Conservation (phyloP, 2,888 invertebrate species). For the Cerastis leucographa region DNA sequence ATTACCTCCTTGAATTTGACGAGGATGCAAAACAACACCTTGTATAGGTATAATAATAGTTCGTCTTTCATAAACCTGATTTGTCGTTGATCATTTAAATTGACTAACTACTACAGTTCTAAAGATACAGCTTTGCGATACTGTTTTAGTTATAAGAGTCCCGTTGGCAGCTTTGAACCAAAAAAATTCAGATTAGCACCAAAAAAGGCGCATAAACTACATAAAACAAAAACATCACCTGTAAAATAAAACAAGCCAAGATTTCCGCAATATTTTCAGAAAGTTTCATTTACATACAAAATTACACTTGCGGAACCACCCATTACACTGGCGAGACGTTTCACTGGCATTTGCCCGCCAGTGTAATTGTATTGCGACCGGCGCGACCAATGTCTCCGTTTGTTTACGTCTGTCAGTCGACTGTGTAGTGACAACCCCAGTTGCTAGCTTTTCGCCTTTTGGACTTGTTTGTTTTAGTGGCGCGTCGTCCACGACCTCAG, state of each 20-base stretch:
- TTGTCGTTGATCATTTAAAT: too few relatives aligned
- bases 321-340: slow-evolving; percentile 38
- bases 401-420: slow-evolving; percentile 30
- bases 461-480: slow-evolving; percentile 40
- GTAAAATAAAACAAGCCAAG: slow-evolving; percentile 27
- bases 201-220: not conserved
- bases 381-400: slow-evolving; percentile 33
- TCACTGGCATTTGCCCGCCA: slow-evolving; percentile 30
- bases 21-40: too few relatives aligned
- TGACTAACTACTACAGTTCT: not conserved
- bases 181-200: not conserved
- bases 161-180: not conserved
- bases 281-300: slow-evolving; percentile 47
- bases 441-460: slow-evolving; percentile 41
- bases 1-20: too few relatives aligned
- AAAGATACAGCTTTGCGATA: not conserved
- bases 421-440: slow-evolving; percentile 46
- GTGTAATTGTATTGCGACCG: slow-evolving; percentile 52
- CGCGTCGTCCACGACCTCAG: not conserved
- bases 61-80: not conserved
- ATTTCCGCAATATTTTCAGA: slow-evolving; percentile 35
- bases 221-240: not conserved
- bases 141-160: not conserved
- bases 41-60: not conserved
- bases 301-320: slow-evolving; percentile 26